Conservation (phyloP, 2,113 vertebrate species). For the Chloroceryle aenea region DNA sequence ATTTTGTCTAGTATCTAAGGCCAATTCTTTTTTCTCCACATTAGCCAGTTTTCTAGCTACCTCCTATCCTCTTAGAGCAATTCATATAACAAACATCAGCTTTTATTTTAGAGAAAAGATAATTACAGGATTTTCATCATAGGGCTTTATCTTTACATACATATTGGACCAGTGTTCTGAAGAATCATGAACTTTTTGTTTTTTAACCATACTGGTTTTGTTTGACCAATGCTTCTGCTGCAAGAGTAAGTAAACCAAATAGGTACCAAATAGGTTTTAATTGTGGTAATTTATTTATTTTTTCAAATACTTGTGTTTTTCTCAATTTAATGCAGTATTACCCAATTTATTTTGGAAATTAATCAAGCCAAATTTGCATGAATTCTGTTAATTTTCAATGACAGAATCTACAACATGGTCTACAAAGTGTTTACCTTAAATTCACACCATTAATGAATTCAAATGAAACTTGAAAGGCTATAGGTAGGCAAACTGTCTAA, state of each 20-base stretch:
- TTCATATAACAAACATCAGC: background rate
- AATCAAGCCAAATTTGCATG: slow-evolving; percentile 24
- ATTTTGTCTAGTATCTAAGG: background rate
- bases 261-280: no score
- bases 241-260: background rate
- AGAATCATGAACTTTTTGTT: background rate
- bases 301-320: background rate
- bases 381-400: background rate
- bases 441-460: background rate
- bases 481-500: background rate
- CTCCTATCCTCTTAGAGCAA: background rate
- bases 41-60: background rate
- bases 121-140: background rate
- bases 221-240: background rate
- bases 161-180: background rate
- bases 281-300: background rate
- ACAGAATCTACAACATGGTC: background rate
- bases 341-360: background rate
- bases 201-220: background rate
- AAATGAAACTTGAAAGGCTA: slow-evolving; percentile 2
- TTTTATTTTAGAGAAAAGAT: background rate
- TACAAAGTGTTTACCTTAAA: background rate
- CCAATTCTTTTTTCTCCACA: background rate
- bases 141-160: background rate
- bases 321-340: background rate